These are phyloP conservation scores for Rhagologus leucostigma DNA, from an alignment of 2,113 vertebrate genomes.

Conservation along the genomic window DNA sequence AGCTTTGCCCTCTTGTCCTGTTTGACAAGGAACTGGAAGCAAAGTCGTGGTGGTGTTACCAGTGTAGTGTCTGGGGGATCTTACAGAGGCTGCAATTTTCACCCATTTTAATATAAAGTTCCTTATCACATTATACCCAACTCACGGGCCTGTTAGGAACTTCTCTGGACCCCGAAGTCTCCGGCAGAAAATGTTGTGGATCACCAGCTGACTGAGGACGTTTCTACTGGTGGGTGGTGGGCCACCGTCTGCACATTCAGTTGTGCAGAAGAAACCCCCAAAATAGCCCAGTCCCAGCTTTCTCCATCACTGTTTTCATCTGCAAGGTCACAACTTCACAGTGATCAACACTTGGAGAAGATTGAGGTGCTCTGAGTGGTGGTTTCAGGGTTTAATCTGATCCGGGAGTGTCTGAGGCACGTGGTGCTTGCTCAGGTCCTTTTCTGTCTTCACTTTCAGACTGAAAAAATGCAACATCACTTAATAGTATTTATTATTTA, in stretches of 20 bases:
- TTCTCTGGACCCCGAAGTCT: neutral
- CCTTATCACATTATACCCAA: neutral
- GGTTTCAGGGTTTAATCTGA: neutral
- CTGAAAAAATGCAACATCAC: neutral
- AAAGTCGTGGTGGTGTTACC: rapidly evolving
- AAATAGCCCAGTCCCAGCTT: neutral
- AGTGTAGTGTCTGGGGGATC: neutral
- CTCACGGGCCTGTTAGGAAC: neutral
- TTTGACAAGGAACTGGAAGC: neutral
- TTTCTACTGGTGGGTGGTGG: neutral
- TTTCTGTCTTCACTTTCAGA: neutral
- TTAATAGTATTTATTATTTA: neutral
- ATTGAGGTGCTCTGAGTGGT: neutral
- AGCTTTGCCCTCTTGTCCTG: neutral
- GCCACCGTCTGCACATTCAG: rapidly evolving
- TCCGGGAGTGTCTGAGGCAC: neutral
- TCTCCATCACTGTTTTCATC: neutral
- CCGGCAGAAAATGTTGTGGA: neutral
- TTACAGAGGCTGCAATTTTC: neutral
- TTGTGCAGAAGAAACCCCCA: neutral
- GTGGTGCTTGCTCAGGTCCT: rapidly evolving
- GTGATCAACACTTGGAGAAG: neutral
- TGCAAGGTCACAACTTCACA: neutral
- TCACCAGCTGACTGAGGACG: neutral
- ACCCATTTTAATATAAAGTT: neutral